Percentiles rank a stretch among this genome's conserved stretches.
These are phyloP conservation scores for Plutella xylostella DNA, from an alignment of 2,888 invertebrate species.

Conservation along the genomic window DNA sequence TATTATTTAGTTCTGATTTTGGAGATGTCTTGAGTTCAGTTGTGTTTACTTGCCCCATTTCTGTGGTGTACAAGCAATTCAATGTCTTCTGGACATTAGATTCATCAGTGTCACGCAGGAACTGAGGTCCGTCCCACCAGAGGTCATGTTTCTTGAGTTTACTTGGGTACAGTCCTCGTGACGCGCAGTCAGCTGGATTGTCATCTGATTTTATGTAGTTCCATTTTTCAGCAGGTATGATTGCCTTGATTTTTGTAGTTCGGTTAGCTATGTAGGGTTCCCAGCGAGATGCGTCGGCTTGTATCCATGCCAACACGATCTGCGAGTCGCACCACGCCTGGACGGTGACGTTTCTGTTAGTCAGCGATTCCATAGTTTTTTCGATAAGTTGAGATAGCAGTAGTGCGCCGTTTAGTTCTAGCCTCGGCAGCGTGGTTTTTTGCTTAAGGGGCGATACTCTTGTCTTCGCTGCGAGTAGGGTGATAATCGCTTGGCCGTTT, in stretches of 20 bases:
- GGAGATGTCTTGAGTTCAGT: too few relatives aligned
- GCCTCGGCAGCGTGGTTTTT: not conserved
- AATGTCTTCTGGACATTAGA: not conserved
- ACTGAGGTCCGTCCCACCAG: slow-evolving; percentile 2
- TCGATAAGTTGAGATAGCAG: not conserved
- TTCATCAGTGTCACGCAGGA: not conserved
- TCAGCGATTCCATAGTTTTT: not conserved
- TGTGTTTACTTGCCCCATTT: too few relatives aligned
- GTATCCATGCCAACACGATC: slow-evolving; percentile 4
- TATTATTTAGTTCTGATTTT: too few relatives aligned
- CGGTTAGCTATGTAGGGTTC: not conserved
- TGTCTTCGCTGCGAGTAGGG: not conserved
- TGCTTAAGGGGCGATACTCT: not conserved
- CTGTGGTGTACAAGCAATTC: too few relatives aligned
- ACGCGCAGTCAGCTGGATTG: slow-evolving; percentile 3
- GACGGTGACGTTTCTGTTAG: not conserved
- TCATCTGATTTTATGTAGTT: not conserved
- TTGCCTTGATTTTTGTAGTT: not conserved
- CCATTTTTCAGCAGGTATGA: not conserved
- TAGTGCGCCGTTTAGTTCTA: not conserved
- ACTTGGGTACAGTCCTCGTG: not conserved
- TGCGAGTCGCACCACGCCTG: slow-evolving; percentile 1
- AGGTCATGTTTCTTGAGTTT: not conserved
- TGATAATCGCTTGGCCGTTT: not conserved
- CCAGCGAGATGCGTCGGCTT: not conserved